A percentile compares a stretch with the other conserved stretches of the same genome.
Evolutionary conservation across 2,888 invertebrate species (phyloP).

Genomic region (Cephalotes varians): DNA sequence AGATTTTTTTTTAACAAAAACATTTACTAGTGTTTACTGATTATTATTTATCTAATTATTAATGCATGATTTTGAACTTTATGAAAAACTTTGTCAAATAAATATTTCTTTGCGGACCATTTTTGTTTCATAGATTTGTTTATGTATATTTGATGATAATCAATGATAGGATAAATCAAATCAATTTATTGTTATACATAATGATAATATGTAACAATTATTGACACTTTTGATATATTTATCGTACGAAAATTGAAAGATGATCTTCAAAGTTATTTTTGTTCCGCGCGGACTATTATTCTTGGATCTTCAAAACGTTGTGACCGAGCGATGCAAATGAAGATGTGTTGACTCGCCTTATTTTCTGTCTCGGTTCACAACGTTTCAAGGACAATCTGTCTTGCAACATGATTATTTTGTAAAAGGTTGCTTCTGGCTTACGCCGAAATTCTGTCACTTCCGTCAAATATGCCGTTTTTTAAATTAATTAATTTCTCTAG

Average conservation of each 20-base stretch:
- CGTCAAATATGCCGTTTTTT: slow-evolving; percentile 28
- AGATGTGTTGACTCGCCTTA: not conserved
- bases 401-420: not conserved
- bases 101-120: not conserved
- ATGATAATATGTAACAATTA: not conserved
- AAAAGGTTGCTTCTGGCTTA: not conserved
- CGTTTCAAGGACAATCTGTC: not conserved
- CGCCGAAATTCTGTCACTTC: slow-evolving; percentile 31
- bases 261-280: slow-evolving; percentile 22
- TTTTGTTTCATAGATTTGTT: not conserved
- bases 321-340: slow-evolving; percentile 8
- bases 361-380: not conserved
- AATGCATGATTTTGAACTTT: not conserved
- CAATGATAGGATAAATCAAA: slow-evolving; percentile 18
- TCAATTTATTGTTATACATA: not conserved
- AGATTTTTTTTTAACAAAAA: not conserved
- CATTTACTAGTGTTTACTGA: not conserved
- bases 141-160: not conserved
- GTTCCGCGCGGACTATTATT: not conserved
- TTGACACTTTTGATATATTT: slow-evolving; percentile 10
- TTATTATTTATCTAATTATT: not conserved
- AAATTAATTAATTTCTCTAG: slow-evolving; percentile 48
- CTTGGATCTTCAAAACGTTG: slow-evolving; percentile 4
- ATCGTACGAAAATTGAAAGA: slow-evolving; percentile 4
- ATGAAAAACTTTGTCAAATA: not conserved